Base-by-base conservation (phyloP, 2,888 invertebrate genomes). In the Blomia tropicalis region DNA sequence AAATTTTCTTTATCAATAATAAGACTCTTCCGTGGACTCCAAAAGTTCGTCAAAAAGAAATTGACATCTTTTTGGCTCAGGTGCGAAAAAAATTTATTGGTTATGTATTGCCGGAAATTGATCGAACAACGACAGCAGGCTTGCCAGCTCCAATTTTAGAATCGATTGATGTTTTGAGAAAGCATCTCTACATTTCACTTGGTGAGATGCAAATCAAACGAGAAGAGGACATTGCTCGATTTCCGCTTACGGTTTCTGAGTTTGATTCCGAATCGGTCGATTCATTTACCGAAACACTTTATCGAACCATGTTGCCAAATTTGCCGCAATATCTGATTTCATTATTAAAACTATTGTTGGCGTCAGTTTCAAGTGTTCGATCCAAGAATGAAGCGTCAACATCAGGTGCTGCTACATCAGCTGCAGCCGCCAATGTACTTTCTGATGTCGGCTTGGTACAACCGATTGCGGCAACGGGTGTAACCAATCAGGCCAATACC, bases 361-460 rank as follows among this genome's bases (percentile, higher is more conserved):
- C 96, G 31, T 95, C 96, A 61, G 92, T 95, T 36, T 96, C 98
- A 3, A 95, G 95, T n/a, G 91, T 91, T n/a, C 95, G 93, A 76
- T 84, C 89, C 4, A 95, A 95, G 77, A 89, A 86, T 11, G 98
- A 98, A 73, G 92, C 95, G 58, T 90, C 96, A 70, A 96, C 96
- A 75, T 95, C 99, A 51, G 84, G 96, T 82, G 88, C 92, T 43
- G 98, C 99, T 76, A 87, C 98, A 58, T 75, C 98, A 68, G 51
- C 51, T 27, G 51, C 51, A 7, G 51, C 51, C 23, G 51, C 51
- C 7, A 47, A 47, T 47, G 51, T 47, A 22, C 22, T 47, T 7
- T 25, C 51, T n/a, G 51, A 47, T 22, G 51, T 47, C 14, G 51
- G 51, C 51, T 17, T 36, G 36, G 17, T 36, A 17, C 7, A 7